phyloP scores from a whole-genome alignment of 2,888 invertebrate genomes.

The Hirtodrosophila duncani region DNA sequence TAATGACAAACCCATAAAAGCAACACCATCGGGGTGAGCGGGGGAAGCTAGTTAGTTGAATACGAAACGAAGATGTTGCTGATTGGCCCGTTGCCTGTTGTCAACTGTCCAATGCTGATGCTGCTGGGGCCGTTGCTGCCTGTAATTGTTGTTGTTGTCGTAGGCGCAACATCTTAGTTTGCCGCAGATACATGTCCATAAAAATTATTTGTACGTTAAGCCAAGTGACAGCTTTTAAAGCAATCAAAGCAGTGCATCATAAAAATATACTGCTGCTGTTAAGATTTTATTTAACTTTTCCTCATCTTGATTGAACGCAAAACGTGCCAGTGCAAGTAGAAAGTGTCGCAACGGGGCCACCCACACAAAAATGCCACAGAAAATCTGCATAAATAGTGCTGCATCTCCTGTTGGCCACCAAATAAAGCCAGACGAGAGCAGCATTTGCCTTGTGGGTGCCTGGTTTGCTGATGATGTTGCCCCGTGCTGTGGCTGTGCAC shows the following conservation, averaged over 20 bases:
- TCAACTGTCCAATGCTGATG: conserved; percentile 30
- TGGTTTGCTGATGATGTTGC: conserved; percentile 15
- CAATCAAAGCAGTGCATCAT: conserved; percentile 39
- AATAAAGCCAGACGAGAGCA: conserved; percentile 48
- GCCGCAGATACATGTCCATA: conserved; percentile 39
- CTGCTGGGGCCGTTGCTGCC: conserved; percentile 2
- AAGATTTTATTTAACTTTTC: conserved; percentile 1
- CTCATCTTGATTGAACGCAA: conserved; percentile 44
- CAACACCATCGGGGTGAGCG: conserved; percentile 42
- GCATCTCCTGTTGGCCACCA: conserved; percentile 20
- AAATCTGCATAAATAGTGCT: conserved; percentile 55
- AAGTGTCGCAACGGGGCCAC: conserved; percentile 63
- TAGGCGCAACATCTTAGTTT: conserved; percentile 42
- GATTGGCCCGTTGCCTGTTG: conserved; percentile 58
- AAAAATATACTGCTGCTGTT: conserved; percentile 1
- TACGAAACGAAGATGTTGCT: conserved; percentile 69
- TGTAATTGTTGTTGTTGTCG: conserved; percentile 14
- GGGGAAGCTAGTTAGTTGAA: conserved; percentile 23
- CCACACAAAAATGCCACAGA: conserved; percentile 36
- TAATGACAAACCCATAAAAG: conserved; percentile 71
- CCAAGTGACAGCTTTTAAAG: conserved; percentile 34
- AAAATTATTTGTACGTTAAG: conserved; percentile 45
- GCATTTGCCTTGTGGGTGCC: conserved; percentile 19
- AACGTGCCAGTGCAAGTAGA: conserved; percentile 48
- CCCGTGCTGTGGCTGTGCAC: conserved; percentile 39